Percentiles rank a stretch among this genome's conserved stretches.
These are phyloP conservation scores for Calameuta pallipes DNA, from an alignment of 2,888 invertebrate species.

Conservation along the genomic window DNA sequence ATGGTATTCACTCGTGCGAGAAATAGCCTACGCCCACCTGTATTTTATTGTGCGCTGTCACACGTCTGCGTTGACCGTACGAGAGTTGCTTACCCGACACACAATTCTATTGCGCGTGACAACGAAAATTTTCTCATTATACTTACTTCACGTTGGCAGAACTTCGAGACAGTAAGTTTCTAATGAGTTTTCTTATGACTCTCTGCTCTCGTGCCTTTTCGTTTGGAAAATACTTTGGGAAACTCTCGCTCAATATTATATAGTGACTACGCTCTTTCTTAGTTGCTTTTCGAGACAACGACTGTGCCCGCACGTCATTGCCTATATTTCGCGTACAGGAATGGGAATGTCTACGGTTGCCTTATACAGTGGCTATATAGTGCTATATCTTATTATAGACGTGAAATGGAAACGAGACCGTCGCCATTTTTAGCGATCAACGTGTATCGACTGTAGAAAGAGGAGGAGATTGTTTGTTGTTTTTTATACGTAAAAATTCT, in stretches of 20 bases:
- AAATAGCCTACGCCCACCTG: background rate
- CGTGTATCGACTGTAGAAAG: background rate
- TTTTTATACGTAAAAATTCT: slow-evolving; percentile 22
- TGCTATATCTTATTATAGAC: background rate
- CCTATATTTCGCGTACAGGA: background rate
- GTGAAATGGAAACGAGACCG: background rate
- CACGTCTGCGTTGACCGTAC: background rate
- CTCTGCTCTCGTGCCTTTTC: background rate
- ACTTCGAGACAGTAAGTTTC: background rate
- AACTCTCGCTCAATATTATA: background rate
- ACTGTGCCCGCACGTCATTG: background rate
- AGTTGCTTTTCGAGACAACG: background rate
- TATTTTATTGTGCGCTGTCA: background rate
- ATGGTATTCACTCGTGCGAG: background rate
- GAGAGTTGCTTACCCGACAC: background rate
- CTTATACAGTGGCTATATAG: background rate
- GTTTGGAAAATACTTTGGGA: background rate
- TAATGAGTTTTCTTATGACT: background rate
- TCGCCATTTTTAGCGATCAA: background rate
- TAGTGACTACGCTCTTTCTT: background rate
- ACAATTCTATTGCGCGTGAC: background rate
- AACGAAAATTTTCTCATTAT: background rate
- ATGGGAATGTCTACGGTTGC: background rate
- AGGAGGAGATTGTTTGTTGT: slow-evolving; percentile 15
- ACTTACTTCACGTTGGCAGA: background rate